A percentile compares a stretch with the other conserved stretches of the same genome.
Conservation (phyloP, 2,888 invertebrate genomes). For the Orchesellides sinensis region DNA sequence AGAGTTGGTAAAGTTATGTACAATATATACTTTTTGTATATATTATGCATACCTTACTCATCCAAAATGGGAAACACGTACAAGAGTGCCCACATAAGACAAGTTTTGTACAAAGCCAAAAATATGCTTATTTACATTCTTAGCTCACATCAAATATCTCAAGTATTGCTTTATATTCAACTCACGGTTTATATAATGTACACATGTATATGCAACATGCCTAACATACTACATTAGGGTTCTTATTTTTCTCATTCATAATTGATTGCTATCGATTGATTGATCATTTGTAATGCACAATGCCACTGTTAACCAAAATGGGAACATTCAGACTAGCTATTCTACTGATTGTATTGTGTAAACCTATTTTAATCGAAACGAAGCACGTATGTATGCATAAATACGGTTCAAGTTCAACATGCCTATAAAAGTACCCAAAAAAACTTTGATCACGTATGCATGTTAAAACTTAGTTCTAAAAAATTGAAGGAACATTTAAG, state of each 20-base stretch:
- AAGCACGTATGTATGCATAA: no score
- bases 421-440: no score
- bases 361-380: no score
- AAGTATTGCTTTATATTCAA: conserved; percentile 41
- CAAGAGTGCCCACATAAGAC: conserved; percentile 8
- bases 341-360: no score
- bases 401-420: no score
- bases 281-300: conserved; percentile 51
- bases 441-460: no score
- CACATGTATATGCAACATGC: background rate
- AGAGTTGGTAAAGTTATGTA: background rate
- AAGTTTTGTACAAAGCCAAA: background rate
- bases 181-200: conserved; percentile 14
- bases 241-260: conserved; percentile 59
- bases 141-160: conserved; percentile 9
- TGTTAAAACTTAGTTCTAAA: conserved; percentile 5
- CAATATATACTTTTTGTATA: conserved; percentile 9
- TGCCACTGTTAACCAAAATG: conserved; percentile 8
- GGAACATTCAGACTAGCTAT: background rate
- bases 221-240: background rate
- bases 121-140: conserved; percentile 29
- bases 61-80: conserved; percentile 41
- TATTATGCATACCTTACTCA: background rate
- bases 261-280: conserved; percentile 66
- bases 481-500: conserved; percentile 16